A percentile compares a stretch with the other conserved stretches of the same genome.
Conservation (phyloP, 2,888 invertebrate genomes). For the Orthonevra nobilis region DNA sequence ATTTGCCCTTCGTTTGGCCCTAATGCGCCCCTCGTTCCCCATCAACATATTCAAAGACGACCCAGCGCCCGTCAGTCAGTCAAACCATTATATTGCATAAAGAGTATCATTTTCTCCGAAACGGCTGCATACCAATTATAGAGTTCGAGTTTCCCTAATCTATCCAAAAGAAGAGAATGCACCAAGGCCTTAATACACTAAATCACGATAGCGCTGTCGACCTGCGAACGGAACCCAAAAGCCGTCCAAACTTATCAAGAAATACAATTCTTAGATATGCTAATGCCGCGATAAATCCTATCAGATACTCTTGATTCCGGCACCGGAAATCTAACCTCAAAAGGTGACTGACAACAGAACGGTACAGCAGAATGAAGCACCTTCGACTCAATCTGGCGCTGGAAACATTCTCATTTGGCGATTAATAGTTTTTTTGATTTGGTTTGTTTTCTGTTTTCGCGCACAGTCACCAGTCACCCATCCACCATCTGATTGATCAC, state of each 20-base stretch:
- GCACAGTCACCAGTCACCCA: no score
- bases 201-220: conserved; percentile 45
- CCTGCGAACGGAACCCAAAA: neutral
- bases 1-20: conserved; percentile 43
- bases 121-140: neutral
- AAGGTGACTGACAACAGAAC: conserved; percentile 9
- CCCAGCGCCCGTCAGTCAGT: conserved; percentile 33
- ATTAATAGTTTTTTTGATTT: no score
- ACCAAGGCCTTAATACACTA: neutral
- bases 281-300: conserved; percentile 13
- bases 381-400: neutral
- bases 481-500: conserved; percentile 54
- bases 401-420: neutral
- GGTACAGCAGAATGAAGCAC: conserved; percentile 26
- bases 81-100: conserved; percentile 19
- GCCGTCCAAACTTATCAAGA: no score
- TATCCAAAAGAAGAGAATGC: conserved; percentile 16
- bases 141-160: conserved; percentile 6
- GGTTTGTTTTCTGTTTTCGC: no score
- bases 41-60: conserved; percentile 60
- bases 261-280: conserved; percentile 50
- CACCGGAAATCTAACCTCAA: conserved; percentile 48
- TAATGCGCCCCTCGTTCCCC: conserved; percentile 28
- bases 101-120: conserved; percentile 46
- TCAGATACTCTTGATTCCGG: neutral